Conservation (phyloP, 2,888 invertebrate species). For the Lepidochrysops patricia region DNA sequence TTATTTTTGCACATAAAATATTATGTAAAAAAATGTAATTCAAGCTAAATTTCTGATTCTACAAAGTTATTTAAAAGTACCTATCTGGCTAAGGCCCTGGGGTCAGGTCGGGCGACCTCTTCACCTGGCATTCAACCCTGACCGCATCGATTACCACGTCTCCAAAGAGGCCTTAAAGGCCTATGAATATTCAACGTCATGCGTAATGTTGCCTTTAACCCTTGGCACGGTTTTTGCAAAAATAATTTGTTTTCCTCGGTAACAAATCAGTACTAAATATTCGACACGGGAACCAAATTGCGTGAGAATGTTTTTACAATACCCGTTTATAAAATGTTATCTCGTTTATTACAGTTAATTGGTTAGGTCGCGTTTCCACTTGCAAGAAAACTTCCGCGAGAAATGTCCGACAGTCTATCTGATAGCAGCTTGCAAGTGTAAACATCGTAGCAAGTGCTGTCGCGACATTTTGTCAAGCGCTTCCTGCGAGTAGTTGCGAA, state of each 20-base stretch:
- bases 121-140: conserved; percentile 11
- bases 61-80: not conserved
- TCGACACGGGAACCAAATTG: not conserved
- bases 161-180: conserved; percentile 8
- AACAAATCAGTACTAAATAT: not conserved
- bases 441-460: too few species aligned
- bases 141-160: conserved; percentile 12
- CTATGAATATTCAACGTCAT: conserved; percentile 10
- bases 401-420: too few species aligned
- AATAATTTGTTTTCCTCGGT: not conserved
- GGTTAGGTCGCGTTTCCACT: too few species aligned
- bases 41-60: not conserved
- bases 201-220: not conserved
- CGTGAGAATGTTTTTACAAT: not conserved
- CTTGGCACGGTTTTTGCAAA: not conserved
- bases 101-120: conserved; percentile 9
- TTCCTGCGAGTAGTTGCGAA: too few species aligned
- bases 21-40: not conserved
- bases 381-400: too few species aligned
- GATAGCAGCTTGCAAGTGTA: too few species aligned
- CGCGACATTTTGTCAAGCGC: too few species aligned
- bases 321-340: not conserved
- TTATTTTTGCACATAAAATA: too few species aligned
- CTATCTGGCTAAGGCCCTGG: not conserved
- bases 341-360: too few species aligned